These are phyloP conservation scores for Austrolebias charrua DNA, from an alignment of 2,797 vertebrate genomes.

Conservation along the genomic window DNA sequence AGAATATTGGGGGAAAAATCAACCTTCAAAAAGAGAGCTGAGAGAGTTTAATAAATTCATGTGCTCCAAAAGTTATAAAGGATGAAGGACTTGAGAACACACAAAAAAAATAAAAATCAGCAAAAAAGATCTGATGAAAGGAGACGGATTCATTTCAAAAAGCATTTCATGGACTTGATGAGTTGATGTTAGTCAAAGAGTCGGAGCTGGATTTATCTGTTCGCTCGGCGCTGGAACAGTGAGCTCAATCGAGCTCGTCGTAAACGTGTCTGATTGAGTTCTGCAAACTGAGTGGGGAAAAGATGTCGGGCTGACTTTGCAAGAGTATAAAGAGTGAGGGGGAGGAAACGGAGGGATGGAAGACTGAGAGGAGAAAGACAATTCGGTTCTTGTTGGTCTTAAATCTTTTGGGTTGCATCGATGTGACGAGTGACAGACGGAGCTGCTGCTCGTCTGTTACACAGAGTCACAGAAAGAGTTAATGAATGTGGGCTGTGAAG, in stretches of 20 bases:
- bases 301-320: slow-evolving; percentile 35
- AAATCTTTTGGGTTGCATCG: slow-evolving; percentile 15
- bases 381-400: slow-evolving; percentile 28
- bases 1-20: neutral
- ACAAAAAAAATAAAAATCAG: neutral
- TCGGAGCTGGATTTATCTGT: slow-evolving; percentile 23
- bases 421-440: slow-evolving; percentile 25
- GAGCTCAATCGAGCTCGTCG: slow-evolving; percentile 10
- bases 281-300: slow-evolving; percentile 26
- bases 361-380: slow-evolving; percentile 16
- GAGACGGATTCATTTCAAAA: slow-evolving; percentile 12
- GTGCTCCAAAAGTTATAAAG: slow-evolving; percentile 1
- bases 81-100: neutral
- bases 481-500: neutral
- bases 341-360: slow-evolving; percentile 26
- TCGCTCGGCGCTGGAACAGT: slow-evolving; percentile 18
- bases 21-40: slow-evolving; percentile 1
- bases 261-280: slow-evolving; percentile 43
- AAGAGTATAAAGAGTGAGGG: slow-evolving; percentile 8
- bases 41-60: neutral
- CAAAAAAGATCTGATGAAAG: slow-evolving; percentile 13
- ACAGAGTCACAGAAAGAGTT: neutral
- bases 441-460: slow-evolving; percentile 5
- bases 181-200: slow-evolving; percentile 3
- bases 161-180: slow-evolving; percentile 22